Conservation (phyloP, 2,113 vertebrate species). For the Leucosticte australis region DNA sequence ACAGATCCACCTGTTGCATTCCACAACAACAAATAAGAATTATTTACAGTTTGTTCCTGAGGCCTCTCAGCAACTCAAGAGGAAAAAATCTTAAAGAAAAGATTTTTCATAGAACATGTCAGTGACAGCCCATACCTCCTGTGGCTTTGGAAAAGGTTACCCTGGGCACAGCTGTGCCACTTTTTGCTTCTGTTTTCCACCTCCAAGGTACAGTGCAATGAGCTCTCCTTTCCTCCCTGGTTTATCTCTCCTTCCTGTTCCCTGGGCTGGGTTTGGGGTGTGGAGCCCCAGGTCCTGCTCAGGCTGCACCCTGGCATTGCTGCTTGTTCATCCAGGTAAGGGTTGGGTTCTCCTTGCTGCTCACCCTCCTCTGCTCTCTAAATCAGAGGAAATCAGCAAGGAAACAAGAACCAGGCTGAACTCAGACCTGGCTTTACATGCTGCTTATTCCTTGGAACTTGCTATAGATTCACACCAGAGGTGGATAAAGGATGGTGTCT, state of each 20-base stretch:
- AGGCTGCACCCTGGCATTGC: neutral
- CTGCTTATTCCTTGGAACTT: neutral
- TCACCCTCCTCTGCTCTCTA: neutral
- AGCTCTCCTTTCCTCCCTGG: neutral
- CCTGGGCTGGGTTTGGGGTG: neutral
- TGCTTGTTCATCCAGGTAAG: accelerated
- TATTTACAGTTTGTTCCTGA: no score
- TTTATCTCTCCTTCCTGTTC: neutral
- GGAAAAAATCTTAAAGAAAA: no score
- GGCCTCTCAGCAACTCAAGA: no score
- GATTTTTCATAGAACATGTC: no score
- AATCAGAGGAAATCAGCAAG: neutral
- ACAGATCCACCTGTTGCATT: no score
- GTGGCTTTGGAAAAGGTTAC: neutral
- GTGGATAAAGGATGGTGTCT: neutral
- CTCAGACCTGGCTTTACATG: neutral
- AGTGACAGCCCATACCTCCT: neutral
- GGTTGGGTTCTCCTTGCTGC: neutral
- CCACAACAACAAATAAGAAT: no score
- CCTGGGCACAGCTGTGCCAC: neutral
- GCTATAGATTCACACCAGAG: neutral
- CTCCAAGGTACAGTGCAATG: accelerated
- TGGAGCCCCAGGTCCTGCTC: neutral
- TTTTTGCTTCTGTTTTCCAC: neutral
- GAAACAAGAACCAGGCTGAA: neutral